These are phyloP conservation scores for Operophtera brumata DNA, from an alignment of 2,888 invertebrate species.

Conservation along the genomic window DNA sequence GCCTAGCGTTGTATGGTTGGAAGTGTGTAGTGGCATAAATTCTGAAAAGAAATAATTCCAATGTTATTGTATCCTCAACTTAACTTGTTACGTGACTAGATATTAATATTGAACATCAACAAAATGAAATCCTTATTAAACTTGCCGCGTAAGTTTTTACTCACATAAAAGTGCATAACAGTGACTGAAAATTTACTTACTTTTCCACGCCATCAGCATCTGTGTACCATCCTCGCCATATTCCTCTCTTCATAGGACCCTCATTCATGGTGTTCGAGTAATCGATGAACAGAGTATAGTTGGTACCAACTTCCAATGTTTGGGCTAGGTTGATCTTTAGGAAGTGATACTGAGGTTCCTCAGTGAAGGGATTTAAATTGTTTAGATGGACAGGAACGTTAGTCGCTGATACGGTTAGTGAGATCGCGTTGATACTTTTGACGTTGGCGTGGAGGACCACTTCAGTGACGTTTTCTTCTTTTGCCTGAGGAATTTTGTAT, in stretches of 20 bases:
- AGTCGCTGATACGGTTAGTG: conserved; percentile 31
- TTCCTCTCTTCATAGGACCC: conserved; percentile 71
- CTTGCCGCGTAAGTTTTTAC: too few species aligned
- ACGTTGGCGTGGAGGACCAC: conserved; percentile 77
- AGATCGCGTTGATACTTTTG: conserved; percentile 48
- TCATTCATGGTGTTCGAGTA: conserved; percentile 77
- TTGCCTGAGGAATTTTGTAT: conserved; percentile 46
- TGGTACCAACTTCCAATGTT: conserved; percentile 42
- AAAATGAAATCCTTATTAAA: too few species aligned
- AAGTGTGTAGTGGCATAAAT: conserved; percentile 86
- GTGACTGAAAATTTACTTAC: conserved; percentile 38
- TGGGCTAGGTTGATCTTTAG: conserved; percentile 57
- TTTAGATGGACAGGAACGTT: conserved; percentile 38
- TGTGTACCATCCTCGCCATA: conserved; percentile 70
- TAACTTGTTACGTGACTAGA: too few species aligned
- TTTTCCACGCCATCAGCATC: conserved; percentile 59
- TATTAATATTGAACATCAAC: neutral
- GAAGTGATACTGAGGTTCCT: conserved; percentile 67
- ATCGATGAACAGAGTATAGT: conserved; percentile 67
- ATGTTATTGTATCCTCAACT: neutral
- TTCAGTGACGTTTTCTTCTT: conserved; percentile 51
- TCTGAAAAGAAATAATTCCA: conserved; percentile 42
- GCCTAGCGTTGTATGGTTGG: conserved; percentile 88
- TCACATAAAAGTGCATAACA: neutral
- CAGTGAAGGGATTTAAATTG: conserved; percentile 32